phyloP scores from a whole-genome alignment of 2,113 vertebrate genomes.

The Plotosus lineatus region DNA sequence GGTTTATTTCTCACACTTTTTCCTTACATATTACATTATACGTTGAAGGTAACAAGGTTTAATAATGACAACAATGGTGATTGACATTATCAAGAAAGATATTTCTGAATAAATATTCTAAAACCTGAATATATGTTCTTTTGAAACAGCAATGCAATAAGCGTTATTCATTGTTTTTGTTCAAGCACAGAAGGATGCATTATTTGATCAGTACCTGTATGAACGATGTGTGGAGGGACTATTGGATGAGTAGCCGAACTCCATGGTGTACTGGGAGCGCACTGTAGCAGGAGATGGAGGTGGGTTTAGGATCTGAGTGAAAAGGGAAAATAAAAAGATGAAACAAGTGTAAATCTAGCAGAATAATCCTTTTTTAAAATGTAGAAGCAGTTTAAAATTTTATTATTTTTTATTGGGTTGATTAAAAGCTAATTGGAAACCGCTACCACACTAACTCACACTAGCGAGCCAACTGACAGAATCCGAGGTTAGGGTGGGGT shows the following conservation, averaged over 20 bases:
- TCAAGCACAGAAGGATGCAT: not conserved
- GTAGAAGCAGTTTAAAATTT: not conserved
- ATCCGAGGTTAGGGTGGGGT: not conserved
- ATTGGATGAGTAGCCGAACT: conserved; percentile 96
- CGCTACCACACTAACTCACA: not conserved
- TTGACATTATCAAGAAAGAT: not conserved
- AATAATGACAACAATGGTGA: not conserved
- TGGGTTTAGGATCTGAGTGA: conserved; percentile 90
- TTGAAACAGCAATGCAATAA: not conserved
- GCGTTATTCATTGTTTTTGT: not conserved
- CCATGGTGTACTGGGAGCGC: conserved; percentile 94
- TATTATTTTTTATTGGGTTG: not conserved
- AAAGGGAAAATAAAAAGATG: conserved; percentile 18
- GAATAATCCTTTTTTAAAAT: not conserved
- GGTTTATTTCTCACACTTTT: too few species aligned
- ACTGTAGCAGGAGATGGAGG: conserved; percentile 96
- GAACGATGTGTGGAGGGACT: conserved; percentile 97
- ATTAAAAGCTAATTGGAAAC: not conserved
- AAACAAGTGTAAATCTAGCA: not conserved
- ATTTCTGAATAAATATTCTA: too few species aligned
- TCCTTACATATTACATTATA: not conserved
- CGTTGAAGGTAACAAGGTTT: not conserved
- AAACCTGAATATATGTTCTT: too few species aligned
- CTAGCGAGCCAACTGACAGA: not conserved
- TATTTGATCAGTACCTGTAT: conserved; percentile 80